Evolutionary conservation across 2,113 vertebrate genomes (phyloP), one percentile per base, ranked within the genome.

Genomic region (Phaetusa simplex): DNA sequence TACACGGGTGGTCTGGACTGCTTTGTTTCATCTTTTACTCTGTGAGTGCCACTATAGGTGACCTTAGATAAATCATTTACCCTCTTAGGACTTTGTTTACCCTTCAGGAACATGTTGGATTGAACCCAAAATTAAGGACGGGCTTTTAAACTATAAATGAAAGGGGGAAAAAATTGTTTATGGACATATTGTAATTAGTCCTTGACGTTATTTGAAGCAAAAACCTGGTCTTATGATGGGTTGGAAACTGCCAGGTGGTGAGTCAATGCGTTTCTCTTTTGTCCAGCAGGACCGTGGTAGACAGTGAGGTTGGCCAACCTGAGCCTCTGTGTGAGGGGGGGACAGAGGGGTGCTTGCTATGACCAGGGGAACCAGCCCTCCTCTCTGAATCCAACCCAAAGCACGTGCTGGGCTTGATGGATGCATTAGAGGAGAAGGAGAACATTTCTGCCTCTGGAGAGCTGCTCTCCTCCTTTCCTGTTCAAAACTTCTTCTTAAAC

Each of bases 321-420:
- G n/a, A 38, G 2, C 24, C 11, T 5, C n/a, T 23, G 0, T 10
- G 71, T 1, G 6, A 73, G 26, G 20, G 55, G 30, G 30, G 38
- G 34, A 27, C 58, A 14, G 14, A 23, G 36, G 8, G 38, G 2
- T 45, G 22, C 19, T 58, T 17, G 6, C 34, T 56, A 7, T 2
- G 1, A 8, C 27, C 13, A 22, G 6, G 47, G 6, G 26, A 77
- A 10, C 23, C 38, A 80, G 36, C 12, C 8, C 21, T 65, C 5
- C 29, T 8, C 45, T 73, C 58, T 42, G 56, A 45, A 43, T 2
- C 53, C 69, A 53, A 17, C 13, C 72, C 56, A 36, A 80, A 77
- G 3, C 42, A 43, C 7, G 1, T 26, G 30, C 6, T 10, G 18
- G n/a, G 11, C 30, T 79, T 47, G 14, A 27, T 4, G 1, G 0